Evolutionary conservation across 2,113 vertebrate genomes (phyloP), one percentile per base, ranked within the genome.

Genomic region (Ramphastos sulfuratus): DNA sequence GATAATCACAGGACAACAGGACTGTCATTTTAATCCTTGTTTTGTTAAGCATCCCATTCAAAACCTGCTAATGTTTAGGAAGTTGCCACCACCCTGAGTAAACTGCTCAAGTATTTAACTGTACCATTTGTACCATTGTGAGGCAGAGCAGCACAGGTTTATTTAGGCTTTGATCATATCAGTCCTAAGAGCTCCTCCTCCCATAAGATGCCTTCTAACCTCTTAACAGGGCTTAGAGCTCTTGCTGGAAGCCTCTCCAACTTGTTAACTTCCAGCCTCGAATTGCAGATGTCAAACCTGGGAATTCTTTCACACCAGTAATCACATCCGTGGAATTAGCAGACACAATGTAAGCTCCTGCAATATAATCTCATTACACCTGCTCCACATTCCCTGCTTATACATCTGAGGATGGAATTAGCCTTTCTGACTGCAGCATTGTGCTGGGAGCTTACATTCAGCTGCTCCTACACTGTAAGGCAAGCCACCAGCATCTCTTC

Each of bases 21-120:
- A 87, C 75, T 74, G 72, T 83, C 82, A 88, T 72, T 88, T 90
- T 66, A 86, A 81, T 85, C 66, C 78, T 2, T 58, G 46, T 70
- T 96, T 90, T 64, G 56, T 93, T 88, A 95, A 95, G 86, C 56
- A 71, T 74, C 82, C 55, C 27, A 52, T 90, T 91, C 10, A 88
- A 93, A 87, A 90, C 13, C 33, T 94, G 72, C 65, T 70, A 82
- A 56, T 64, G 46, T 48, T 10, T 87, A 82, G 72, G 72, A 87
- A 94, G 72, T 52, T 92, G 80, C 65, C 85, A 83, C 56, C 61
- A 86, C n/a, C 48, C 48, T 74, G 77, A 94, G 78, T 82, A 92
- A 94, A 85, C 50, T 73, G 69, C 55, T 85, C 23, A 83, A 91
- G 61, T 78, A 67, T 82, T 90, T 95, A 78, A 95, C 65, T 87